A percentile compares a stretch with the other conserved stretches of the same genome.
phyloP scores from a whole-genome alignment of 2,888 invertebrate species.

The Cistogaster globosa region DNA sequence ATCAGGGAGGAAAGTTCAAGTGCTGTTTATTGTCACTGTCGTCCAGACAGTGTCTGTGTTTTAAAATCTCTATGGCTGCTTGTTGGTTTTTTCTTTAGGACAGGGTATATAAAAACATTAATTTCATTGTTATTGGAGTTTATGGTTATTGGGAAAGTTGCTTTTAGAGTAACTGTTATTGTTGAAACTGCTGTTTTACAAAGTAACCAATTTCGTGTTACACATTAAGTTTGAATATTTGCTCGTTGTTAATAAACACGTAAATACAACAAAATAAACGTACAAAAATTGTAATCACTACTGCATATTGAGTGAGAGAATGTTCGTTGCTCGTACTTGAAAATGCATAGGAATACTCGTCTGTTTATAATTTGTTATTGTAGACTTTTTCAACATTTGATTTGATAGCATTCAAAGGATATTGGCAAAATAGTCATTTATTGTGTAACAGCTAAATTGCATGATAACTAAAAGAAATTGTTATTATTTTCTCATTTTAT shows the following conservation, averaged over 20 bases:
- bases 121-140: neutral
- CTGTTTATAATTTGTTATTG: neutral
- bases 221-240: slow-evolving; percentile 54
- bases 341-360: neutral
- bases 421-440: too few relatives aligned
- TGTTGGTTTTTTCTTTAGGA: slow-evolving; percentile 40
- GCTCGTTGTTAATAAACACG: slow-evolving; percentile 17
- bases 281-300: slow-evolving; percentile 5
- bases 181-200: slow-evolving; percentile 39
- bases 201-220: slow-evolving; percentile 48
- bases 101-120: slow-evolving; percentile 14
- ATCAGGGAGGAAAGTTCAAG: slow-evolving; percentile 38
- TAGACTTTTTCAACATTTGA: neutral
- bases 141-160: slow-evolving; percentile 64
- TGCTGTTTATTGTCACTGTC: slow-evolving; percentile 13
- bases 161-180: slow-evolving; percentile 45
- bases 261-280: slow-evolving; percentile 1
- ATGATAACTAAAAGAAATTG: too few relatives aligned
- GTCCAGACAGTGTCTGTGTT: slow-evolving; percentile 58
- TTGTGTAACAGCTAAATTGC: too few relatives aligned
- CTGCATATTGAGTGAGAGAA: neutral
- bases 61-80: slow-evolving; percentile 43
- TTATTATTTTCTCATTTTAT: too few relatives aligned
- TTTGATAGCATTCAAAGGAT: neutral
- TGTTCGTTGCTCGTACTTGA: neutral